These are phyloP conservation scores for Centropus bengalensis DNA, from an alignment of 2,113 vertebrate genomes.

Conservation along the genomic window DNA sequence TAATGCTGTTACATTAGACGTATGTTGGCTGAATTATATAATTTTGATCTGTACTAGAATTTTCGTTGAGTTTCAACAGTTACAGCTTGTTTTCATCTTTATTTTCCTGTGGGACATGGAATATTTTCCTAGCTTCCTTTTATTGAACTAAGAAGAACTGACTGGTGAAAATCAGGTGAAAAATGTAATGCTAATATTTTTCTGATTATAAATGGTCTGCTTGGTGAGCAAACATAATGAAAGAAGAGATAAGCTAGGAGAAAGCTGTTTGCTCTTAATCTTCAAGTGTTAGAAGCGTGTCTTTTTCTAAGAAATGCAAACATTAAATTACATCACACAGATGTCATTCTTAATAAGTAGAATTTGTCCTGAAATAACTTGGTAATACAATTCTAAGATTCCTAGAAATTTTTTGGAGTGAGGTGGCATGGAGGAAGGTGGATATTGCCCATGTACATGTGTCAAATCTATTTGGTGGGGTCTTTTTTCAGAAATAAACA, in stretches of 20 bases:
- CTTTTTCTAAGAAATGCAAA: not conserved
- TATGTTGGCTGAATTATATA: not conserved
- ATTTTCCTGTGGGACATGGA: not conserved
- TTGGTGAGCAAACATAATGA: not conserved
- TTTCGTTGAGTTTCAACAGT: not conserved
- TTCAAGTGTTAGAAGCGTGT: not conserved
- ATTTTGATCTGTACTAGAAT: not conserved
- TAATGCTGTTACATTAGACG: not conserved
- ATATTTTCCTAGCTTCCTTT: not conserved
- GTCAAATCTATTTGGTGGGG: accelerated
- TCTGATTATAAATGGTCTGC: not conserved
- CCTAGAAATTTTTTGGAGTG: accelerated
- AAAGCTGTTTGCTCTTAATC: not conserved
- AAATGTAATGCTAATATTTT: not conserved
- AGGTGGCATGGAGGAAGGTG: no score
- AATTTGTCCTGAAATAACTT: not conserved
- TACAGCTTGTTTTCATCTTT: not conserved
- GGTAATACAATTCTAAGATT: not conserved
- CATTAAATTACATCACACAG: not conserved
- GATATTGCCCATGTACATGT: not conserved
- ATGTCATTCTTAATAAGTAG: not conserved
- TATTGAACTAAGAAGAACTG: not conserved
- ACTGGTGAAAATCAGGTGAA: not conserved
- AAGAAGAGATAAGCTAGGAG: not conserved
- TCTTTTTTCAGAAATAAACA: not conserved